These are phyloP conservation scores for Agriopis marginaria DNA, from an alignment of 2,888 invertebrate species.

Conservation along the genomic window DNA sequence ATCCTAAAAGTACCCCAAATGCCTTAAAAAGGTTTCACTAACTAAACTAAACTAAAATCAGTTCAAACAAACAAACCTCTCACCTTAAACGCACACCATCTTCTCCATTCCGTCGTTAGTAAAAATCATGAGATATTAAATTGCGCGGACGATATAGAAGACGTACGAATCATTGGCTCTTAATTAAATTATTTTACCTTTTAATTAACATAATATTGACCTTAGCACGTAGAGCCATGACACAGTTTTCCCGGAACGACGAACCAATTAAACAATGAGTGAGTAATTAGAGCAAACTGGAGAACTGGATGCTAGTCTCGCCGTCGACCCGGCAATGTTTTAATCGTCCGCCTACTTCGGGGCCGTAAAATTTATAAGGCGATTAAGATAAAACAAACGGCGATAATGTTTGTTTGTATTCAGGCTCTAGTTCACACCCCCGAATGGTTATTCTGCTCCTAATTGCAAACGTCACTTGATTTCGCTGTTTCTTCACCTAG, in stretches of 20 bases:
- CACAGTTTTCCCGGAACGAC: conserved; percentile 10
- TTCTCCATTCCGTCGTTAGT: too few relatives aligned
- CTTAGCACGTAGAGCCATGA: conserved; percentile 13
- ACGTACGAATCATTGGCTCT: too few relatives aligned
- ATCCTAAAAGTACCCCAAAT: too few relatives aligned
- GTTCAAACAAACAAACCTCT: too few relatives aligned
- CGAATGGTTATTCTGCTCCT: conserved; percentile 52
- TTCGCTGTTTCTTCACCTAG: conserved; percentile 53
- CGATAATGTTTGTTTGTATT: conserved; percentile 63
- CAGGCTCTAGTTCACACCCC: conserved; percentile 70
- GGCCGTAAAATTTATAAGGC: conserved; percentile 53
- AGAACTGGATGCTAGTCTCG: conserved; percentile 20
- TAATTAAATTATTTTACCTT: background rate
- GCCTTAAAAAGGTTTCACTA: too few relatives aligned
- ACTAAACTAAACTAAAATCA: too few relatives aligned
- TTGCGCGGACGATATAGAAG: too few relatives aligned
- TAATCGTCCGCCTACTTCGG: conserved; percentile 45
- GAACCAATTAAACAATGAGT: conserved; percentile 12
- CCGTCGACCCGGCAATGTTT: conserved; percentile 23
- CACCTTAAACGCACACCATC: too few relatives aligned
- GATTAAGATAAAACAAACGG: conserved; percentile 58
- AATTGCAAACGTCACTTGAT: conserved; percentile 60
- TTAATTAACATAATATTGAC: background rate
- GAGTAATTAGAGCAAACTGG: conserved; percentile 14
- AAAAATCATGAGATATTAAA: too few relatives aligned